These are phyloP conservation scores for Planiliza haematocheilus DNA, from an alignment of 2,113 vertebrate species.

Conservation along the genomic window DNA sequence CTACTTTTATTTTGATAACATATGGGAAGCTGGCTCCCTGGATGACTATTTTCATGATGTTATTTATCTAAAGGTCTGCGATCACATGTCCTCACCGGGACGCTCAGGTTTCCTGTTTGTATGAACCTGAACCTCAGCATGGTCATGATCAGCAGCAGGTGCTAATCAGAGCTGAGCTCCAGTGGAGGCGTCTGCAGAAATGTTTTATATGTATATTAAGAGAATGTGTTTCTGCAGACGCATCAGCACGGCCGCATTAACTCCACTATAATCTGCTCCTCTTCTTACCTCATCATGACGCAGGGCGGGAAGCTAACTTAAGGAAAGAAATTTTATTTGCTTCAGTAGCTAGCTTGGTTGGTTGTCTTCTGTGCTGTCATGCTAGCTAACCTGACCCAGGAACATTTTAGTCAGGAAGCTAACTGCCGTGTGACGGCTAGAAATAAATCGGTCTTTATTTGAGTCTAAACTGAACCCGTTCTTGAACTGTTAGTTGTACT, in stretches of 20 bases:
- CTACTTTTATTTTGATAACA: constrained; percentile 73
- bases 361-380: too few relatives aligned
- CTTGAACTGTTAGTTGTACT: too few relatives aligned
- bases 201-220: constrained; percentile 82
- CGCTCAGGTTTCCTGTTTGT: constrained; percentile 28
- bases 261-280: background rate
- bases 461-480: too few relatives aligned
- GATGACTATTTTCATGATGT: constrained; percentile 92
- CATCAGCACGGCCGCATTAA: constrained; percentile 1
- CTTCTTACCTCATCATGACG: background rate
- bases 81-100: constrained; percentile 74
- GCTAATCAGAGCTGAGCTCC: background rate
- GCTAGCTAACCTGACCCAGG: too few relatives aligned
- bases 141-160: too few relatives aligned
- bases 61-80: constrained; percentile 93
- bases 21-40: constrained; percentile 98
- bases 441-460: too few relatives aligned
- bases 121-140: too few relatives aligned
- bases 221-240: constrained; percentile 62
- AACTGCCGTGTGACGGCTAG: too few relatives aligned
- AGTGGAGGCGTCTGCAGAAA: constrained; percentile 64
- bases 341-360: too few relatives aligned
- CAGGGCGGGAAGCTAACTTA: constrained; percentile 9
- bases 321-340: too few relatives aligned
- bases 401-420: too few relatives aligned